These are phyloP conservation scores for Falco rusticolus DNA, from an alignment of 2,797 vertebrate species.

Conservation along the genomic window DNA sequence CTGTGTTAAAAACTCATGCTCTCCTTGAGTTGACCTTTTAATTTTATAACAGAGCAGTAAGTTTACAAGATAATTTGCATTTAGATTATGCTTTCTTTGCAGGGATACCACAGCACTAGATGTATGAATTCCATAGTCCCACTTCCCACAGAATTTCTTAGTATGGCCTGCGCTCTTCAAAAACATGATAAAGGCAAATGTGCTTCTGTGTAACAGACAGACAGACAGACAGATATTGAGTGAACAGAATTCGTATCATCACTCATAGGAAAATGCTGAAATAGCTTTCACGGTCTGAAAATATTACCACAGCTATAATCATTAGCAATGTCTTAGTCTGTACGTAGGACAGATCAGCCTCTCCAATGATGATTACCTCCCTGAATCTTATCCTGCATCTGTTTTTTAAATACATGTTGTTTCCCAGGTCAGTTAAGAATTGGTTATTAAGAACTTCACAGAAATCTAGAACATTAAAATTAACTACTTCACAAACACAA, in stretches of 20 bases:
- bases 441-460: background rate
- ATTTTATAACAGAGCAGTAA: conserved; percentile 19
- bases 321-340: background rate
- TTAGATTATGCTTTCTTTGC: conserved; percentile 45
- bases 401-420: background rate
- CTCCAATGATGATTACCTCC: background rate
- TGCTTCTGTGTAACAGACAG: background rate
- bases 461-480: background rate
- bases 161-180: background rate
- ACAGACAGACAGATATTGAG: accelerated
- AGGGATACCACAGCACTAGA: background rate
- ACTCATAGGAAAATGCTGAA: background rate
- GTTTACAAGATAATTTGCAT: conserved; percentile 31
- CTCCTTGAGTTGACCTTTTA: background rate
- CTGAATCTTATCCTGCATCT: background rate
- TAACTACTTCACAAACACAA: background rate
- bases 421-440: background rate
- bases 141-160: conserved; percentile 3
- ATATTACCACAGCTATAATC: background rate
- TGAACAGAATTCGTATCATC: background rate
- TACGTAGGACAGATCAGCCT: background rate
- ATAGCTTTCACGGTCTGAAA: background rate
- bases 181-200: background rate
- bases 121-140: background rate
- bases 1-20: background rate